phyloP scores from a whole-genome alignment of 2,113 vertebrate species.

The Heteronetta atricapilla region DNA sequence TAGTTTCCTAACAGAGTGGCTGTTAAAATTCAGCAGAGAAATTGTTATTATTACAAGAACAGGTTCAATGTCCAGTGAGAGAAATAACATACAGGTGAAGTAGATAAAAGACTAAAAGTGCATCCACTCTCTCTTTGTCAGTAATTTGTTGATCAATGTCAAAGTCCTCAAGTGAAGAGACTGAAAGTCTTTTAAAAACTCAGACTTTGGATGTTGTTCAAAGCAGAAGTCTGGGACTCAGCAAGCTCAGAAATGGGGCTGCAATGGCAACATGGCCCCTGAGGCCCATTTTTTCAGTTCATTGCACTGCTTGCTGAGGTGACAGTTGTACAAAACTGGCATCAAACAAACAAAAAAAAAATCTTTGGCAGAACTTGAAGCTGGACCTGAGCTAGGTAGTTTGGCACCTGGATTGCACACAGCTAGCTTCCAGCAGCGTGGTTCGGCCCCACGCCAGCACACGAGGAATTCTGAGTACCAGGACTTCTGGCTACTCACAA shows the following conservation, averaged over 20 bases:
- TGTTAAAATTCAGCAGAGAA: neutral
- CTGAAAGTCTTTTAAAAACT: neutral
- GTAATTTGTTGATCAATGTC: neutral
- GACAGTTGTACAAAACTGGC: neutral
- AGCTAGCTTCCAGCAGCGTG: accelerated
- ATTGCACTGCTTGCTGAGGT: neutral
- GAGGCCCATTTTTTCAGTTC: neutral
- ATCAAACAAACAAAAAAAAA: neutral
- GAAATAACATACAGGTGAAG: neutral
- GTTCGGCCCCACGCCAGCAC: neutral
- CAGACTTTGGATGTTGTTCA: neutral
- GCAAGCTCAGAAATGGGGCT: neutral
- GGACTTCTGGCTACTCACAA: neutral
- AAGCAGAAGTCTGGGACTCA: neutral
- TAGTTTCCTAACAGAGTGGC: neutral
- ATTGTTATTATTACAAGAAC: neutral
- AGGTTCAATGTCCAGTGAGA: neutral
- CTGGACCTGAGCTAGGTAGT: neutral
- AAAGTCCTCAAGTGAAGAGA: neutral
- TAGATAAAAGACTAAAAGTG: neutral
- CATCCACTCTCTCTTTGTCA: neutral
- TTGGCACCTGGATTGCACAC: neutral
- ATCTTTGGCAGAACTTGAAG: neutral
- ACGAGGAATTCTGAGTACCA: neutral
- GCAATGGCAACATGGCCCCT: neutral